Conservation (phyloP, 2,113 vertebrate genomes). For the Neotoma lepida region DNA sequence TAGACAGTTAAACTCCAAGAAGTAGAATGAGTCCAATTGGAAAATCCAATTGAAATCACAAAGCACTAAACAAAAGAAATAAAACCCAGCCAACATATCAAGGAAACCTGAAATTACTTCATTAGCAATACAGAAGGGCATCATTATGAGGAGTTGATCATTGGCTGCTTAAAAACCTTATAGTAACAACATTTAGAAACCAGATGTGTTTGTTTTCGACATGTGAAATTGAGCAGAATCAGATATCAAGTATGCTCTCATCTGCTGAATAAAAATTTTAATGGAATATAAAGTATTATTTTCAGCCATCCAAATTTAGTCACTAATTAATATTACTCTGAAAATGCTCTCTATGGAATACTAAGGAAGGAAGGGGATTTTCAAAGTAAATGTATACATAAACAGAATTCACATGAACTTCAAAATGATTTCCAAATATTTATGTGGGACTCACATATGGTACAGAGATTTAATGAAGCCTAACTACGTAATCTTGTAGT, state of each 20-base stretch:
- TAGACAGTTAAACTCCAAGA: not conserved
- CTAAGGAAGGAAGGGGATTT: not conserved
- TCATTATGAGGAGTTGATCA: conserved; percentile 35
- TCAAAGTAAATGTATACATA: not conserved
- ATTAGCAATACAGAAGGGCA: not conserved
- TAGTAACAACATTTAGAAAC: conserved; percentile 43
- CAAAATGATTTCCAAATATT: not conserved
- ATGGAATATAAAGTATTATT: conserved; percentile 20
- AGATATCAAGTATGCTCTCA: not conserved
- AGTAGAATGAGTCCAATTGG: not conserved
- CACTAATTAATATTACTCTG: not conserved
- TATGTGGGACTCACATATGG: not conserved
- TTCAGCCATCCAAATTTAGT: conserved; percentile 18
- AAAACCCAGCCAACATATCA: conserved; percentile 34
- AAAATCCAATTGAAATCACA: conserved; percentile 12
- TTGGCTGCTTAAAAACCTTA: conserved; percentile 30
- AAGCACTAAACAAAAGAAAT: conserved; percentile 28
- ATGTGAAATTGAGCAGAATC: conserved; percentile 42
- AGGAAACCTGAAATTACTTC: conserved; percentile 57
- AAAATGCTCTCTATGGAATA: not conserved
- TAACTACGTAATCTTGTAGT: not conserved
- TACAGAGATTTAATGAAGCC: not conserved
- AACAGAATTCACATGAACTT: conserved; percentile 5
- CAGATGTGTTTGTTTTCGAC: conserved; percentile 56
- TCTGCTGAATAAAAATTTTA: conserved; percentile 26